Conservation (phyloP, 2,888 invertebrate species). For the Amiota minor region DNA sequence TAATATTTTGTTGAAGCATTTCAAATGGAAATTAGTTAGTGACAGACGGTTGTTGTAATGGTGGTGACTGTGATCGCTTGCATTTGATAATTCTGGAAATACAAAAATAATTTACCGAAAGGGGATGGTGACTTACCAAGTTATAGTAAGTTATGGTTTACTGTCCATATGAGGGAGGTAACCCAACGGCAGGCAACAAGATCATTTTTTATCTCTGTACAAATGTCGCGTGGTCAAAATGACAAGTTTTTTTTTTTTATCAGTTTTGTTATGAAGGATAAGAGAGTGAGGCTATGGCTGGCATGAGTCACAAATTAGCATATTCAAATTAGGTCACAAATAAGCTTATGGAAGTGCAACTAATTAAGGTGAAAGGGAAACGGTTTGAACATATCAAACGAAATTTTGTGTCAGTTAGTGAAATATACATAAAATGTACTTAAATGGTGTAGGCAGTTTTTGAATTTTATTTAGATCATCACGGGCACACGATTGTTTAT, state of each 20-base stretch:
- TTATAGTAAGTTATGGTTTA: background rate
- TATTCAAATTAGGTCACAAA: conserved; percentile 1
- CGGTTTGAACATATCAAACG: background rate
- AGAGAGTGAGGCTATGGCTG: background rate
- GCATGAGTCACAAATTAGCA: conserved; percentile 13
- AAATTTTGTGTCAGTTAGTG: background rate
- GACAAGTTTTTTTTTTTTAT: background rate
- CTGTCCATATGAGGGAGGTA: background rate
- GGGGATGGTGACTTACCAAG: background rate
- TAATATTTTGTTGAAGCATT: background rate
- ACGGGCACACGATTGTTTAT: too few relatives aligned
- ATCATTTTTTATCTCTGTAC: background rate
- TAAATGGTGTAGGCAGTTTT: too few relatives aligned
- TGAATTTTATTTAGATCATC: too few relatives aligned
- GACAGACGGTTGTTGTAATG: conserved; percentile 7
- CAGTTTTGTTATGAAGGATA: background rate
- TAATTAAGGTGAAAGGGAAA: background rate
- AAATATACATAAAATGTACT: too few relatives aligned
- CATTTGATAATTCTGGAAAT: conserved; percentile 7
- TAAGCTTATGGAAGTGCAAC: background rate
- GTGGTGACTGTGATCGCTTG: conserved; percentile 9
- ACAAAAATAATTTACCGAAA: too few relatives aligned
- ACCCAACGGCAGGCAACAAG: background rate
- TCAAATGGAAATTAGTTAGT: conserved; percentile 27
- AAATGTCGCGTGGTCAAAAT: conserved; percentile 24